phyloP scores from a whole-genome alignment of 2,888 invertebrate species.

The Helleia helle region DNA sequence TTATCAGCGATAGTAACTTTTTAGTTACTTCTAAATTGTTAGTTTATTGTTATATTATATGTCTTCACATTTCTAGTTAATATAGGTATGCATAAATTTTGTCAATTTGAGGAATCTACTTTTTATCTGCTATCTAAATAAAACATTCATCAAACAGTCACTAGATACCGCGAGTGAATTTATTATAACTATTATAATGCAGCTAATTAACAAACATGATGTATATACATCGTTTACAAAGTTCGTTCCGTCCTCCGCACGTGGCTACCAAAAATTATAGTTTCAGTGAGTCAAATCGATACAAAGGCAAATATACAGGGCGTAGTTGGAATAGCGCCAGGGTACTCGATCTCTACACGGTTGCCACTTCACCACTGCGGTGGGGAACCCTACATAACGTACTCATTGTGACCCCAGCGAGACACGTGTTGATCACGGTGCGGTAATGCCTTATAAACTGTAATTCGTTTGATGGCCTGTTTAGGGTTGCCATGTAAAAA shows the following conservation, averaged over 20 bases:
- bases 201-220: not conserved
- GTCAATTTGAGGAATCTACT: not conserved
- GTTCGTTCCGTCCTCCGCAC: conserved; percentile 19
- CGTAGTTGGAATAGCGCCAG: conserved; percentile 53
- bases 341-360: conserved; percentile 38
- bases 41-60: too few relatives aligned
- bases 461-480: conserved; percentile 5
- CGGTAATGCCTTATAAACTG: conserved; percentile 13
- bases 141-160: too few relatives aligned
- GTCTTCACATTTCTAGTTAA: too few relatives aligned
- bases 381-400: conserved; percentile 14
- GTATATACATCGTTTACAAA: conserved; percentile 12
- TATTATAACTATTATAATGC: too few relatives aligned
- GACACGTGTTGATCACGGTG: conserved; percentile 15
- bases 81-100: not conserved
- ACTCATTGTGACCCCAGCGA: conserved; percentile 14
- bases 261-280: conserved; percentile 26
- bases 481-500: not conserved
- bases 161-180: too few relatives aligned
- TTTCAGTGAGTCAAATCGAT: conserved; percentile 59
- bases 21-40: too few relatives aligned
- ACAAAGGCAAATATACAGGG: conserved; percentile 42
- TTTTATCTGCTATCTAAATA: too few relatives aligned
- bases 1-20: too few relatives aligned
- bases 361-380: conserved; percentile 22